Evolutionary conservation across 2,797 vertebrate genomes (phyloP), one percentile per base, ranked within the genome.

Genomic region (Falco biarmicus): DNA sequence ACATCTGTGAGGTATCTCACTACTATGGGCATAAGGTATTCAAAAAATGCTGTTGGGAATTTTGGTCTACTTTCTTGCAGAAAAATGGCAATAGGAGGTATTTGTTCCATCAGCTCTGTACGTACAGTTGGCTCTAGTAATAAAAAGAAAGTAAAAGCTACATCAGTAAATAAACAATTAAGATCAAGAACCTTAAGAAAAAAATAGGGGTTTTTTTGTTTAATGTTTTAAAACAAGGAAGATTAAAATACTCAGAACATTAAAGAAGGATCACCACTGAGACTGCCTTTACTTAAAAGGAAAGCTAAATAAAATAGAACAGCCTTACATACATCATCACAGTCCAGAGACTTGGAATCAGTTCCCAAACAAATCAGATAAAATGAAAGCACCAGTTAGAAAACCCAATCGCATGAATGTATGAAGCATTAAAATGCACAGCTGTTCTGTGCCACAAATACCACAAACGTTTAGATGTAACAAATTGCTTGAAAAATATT

Each of bases 41-140:
- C 98, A 26, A 99, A 99, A 96, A 99, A 98, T 13, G 99, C 98
- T 50, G 97, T 96, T 61, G 99, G 98, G 86, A 99, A 99, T 96
- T 98, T 98, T 75, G 98, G 98, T 73, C 98, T 98, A 97, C 98
- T 99, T 97, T 99, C 99, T 59, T 99, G 99, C 68, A 99, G 98
- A 96, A 99, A 99, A 98, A 99, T 98, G 83, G 98, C 98, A 82
- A 99, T 98, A 59, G 99, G 98, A 90, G 99, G 99, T 69, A 99
- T 98, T 93, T 99, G 99, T 77, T 99, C 99, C 99, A 99, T 99
- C 95, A 99, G 98, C 94, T 99, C 99, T 34, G 99, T 98, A 89
- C 98, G 96, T 54, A 99, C 99, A 31, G 98, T 99, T 47, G 99
- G 99, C 95, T 99, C 99, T 99, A 96, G 31, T 29, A 94, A 93